These are phyloP conservation scores for Neoascia interrupta DNA, from an alignment of 2,888 invertebrate species.

Conservation along the genomic window DNA sequence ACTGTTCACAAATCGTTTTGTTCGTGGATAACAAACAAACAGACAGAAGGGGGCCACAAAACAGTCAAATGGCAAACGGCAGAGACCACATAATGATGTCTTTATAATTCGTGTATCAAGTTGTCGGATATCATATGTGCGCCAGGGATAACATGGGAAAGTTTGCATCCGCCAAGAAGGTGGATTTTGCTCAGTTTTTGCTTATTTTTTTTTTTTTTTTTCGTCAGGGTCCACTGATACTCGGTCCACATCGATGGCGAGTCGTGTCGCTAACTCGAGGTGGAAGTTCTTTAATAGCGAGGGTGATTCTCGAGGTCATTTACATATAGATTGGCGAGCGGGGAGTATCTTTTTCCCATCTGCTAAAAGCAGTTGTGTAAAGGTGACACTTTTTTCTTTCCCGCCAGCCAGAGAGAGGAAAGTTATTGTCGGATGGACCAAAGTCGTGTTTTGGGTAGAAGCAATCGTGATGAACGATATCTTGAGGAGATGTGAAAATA, in stretches of 20 bases:
- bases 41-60: background rate
- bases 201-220: conserved; percentile 19
- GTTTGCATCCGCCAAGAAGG: conserved; percentile 10
- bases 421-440: conserved; percentile 23
- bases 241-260: conserved; percentile 57
- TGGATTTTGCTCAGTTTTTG: too few species aligned
- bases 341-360: conserved; percentile 27
- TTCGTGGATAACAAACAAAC: conserved; percentile 39
- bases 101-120: conserved; percentile 69
- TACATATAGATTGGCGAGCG: conserved; percentile 54
- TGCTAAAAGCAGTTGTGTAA: background rate
- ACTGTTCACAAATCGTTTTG: conserved; percentile 64
- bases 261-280: conserved; percentile 44
- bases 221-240: conserved; percentile 59
- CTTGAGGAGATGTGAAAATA: conserved; percentile 47
- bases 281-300: conserved; percentile 5
- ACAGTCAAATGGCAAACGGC: conserved; percentile 30
- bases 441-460: conserved; percentile 34
- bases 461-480: conserved; percentile 29
- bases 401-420: conserved; percentile 21
- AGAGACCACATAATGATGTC: conserved; percentile 63
- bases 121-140: conserved; percentile 64
- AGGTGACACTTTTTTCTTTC: conserved; percentile 48
- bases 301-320: conserved; percentile 62
- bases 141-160: conserved; percentile 58